Evolutionary conservation across 2,888 invertebrate species (phyloP).

Genomic region (Cephus pulcher): DNA sequence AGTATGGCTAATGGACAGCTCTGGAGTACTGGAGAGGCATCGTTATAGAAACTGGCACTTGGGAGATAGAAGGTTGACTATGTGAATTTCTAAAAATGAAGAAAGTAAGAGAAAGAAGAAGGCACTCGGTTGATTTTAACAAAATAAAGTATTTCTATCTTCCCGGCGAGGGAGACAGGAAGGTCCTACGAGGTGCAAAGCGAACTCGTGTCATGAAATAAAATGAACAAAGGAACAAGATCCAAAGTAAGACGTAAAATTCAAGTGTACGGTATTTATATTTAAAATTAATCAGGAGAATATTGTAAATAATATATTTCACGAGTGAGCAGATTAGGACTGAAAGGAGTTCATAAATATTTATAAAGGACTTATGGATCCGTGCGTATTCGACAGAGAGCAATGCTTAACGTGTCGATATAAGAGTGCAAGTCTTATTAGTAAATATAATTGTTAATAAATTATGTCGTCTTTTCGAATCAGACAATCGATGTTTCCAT

Average conservation of each 20-base stretch:
- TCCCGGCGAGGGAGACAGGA: not conserved
- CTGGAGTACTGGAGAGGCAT: not conserved
- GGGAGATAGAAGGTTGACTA: not conserved
- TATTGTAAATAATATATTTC: not conserved
- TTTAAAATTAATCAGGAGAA: not conserved
- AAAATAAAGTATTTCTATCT: not conserved
- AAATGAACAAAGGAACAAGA: not conserved
- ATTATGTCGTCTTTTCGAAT: not conserved
- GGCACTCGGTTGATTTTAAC: not conserved
- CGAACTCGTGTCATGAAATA: not conserved
- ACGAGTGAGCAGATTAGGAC: not conserved
- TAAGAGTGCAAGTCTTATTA: not conserved
- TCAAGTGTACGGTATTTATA: not conserved
- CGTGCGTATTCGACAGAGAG: not conserved
- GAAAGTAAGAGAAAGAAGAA: not conserved
- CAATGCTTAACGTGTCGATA: not conserved
- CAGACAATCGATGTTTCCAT: not conserved
- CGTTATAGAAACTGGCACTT: not conserved
- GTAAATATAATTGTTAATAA: not conserved
- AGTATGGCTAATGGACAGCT: not conserved
- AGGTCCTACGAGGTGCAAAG: not conserved
- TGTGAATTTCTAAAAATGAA: not conserved
- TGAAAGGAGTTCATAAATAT: not conserved
- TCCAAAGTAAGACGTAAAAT: not conserved
- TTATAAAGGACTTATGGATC: not conserved